Evolutionary conservation across 2,113 vertebrate genomes (phyloP).

Genomic region (Halichoeres trimaculatus): DNA sequence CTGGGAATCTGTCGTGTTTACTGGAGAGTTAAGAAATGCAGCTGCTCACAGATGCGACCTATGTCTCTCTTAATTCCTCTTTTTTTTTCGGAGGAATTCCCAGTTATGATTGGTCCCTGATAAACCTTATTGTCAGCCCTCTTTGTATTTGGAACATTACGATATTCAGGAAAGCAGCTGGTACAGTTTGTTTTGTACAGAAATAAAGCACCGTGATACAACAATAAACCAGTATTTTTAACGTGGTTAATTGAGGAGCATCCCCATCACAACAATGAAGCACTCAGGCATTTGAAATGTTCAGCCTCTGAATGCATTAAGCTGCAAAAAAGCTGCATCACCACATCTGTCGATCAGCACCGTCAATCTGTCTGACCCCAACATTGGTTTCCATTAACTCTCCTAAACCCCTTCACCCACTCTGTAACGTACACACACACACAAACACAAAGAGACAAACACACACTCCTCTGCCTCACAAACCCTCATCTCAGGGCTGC

Average conservation of each 20-base stretch:
- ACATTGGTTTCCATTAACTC: slow-evolving; percentile 69
- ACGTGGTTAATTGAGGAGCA: slow-evolving; percentile 2
- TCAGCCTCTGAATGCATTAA: slow-evolving; percentile 50
- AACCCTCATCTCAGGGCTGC: slow-evolving; percentile 18
- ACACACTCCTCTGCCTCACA: background rate
- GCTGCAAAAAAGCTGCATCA: slow-evolving; percentile 52
- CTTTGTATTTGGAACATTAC: background rate
- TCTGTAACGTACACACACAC: background rate
- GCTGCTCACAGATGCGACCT: slow-evolving; percentile 72
- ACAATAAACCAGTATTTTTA: background rate
- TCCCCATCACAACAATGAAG: slow-evolving; percentile 37
- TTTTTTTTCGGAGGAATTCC: slow-evolving; percentile 47
- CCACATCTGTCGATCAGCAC: slow-evolving; percentile 64
- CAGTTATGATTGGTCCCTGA: slow-evolving; percentile 2
- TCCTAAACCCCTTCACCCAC: slow-evolving; percentile 45
- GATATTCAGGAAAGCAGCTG: background rate
- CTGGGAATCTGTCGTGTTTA: slow-evolving; percentile 68
- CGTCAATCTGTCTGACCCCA: slow-evolving; percentile 63
- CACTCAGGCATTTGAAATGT: slow-evolving; percentile 33
- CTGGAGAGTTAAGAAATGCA: slow-evolving; percentile 64
- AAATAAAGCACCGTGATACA: background rate
- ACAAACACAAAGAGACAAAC: background rate
- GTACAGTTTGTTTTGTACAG: background rate
- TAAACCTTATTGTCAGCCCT: slow-evolving; percentile 4
- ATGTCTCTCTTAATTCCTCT: slow-evolving; percentile 22